Base-by-base conservation (phyloP, 2,113 vertebrate species). In the Nesospiza acunhae region DNA sequence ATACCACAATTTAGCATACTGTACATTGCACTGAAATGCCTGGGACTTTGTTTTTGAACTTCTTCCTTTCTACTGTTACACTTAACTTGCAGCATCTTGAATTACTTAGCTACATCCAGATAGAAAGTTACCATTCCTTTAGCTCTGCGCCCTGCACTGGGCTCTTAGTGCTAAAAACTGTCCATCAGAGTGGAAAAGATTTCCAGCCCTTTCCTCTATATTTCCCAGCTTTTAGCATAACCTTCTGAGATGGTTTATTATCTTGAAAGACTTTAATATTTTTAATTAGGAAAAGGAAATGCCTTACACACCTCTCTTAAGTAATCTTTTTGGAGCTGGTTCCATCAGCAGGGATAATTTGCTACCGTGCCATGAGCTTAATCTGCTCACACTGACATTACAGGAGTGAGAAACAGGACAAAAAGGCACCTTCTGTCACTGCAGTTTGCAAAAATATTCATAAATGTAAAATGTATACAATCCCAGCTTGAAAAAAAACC, bases 1-100 rank as follows among this genome's bases (percentile, higher is more conserved):
- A 88, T 89, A 59, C 59, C 95, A 78, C 89, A 93, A 68, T 93
- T 84, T 90, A 93, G 89, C 85, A 63, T 39, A 87, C 63, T 93
- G 9, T 85, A 58, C 26, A 5, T 83, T 60, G 72, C 12, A 15
- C 60, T 90, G 52, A 86, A 91, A 84, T 91, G 74, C 90, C 87
- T 96, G 60, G 79, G 94, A 93, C 88, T 94, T 93, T 81, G 64
- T 94, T 95, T 91, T 95, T 84, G 77, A 95, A 91, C 89, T 93
- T 96, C 89, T 92, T 95, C 84, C 41, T 96, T 96, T 97, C 86
- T 94, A 50, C 77, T 96, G 87, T 88, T 97, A 89, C 92, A 92
- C 92, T 80, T 94, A 94, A 97, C 96, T 95, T 84, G 85, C 78
- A 88, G 81, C 93, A 97, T 96, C 91, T 79, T 95, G 94, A 87